phyloP scores from a whole-genome alignment of 2,797 vertebrate species.

The Lacerta viridis region DNA sequence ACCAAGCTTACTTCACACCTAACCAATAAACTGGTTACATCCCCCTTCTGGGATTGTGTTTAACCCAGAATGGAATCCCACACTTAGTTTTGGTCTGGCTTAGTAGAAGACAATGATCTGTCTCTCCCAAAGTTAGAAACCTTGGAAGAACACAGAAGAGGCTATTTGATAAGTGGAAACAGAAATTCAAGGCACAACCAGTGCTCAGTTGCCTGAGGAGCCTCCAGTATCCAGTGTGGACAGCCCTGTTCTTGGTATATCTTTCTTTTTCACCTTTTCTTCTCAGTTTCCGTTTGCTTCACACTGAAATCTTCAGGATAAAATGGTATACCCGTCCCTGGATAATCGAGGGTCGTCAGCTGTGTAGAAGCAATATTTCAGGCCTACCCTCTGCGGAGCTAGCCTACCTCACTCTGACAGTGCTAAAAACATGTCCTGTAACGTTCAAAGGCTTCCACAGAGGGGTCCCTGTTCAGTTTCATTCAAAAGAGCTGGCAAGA shows the following conservation, averaged over 20 bases:
- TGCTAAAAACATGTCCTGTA: background rate
- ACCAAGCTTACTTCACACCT: no score
- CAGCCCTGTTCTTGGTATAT: background rate
- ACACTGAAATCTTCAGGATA: background rate
- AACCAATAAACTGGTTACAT: background rate
- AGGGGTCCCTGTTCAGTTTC: constrained; percentile 26
- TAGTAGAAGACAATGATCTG: background rate
- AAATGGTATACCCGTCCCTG: background rate
- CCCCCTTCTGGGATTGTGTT: background rate
- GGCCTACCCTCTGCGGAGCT: background rate
- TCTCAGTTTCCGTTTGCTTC: background rate
- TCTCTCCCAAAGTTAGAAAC: background rate
- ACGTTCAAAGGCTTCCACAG: constrained; percentile 8
- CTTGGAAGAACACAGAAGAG: background rate
- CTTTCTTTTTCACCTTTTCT: background rate
- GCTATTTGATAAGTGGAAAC: background rate
- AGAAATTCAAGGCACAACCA: background rate
- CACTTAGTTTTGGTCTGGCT: background rate
- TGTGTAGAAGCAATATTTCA: constrained; percentile 2
- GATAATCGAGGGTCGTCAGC: background rate
- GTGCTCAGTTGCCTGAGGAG: background rate
- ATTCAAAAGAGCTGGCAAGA: constrained; percentile 22
- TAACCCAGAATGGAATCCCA: background rate
- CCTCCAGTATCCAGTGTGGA: background rate
- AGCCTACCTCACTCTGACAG: background rate